A percentile compares a stretch with the other conserved stretches of the same genome.
Evolutionary conservation across 2,888 invertebrate genomes (phyloP).

Genomic region (Lepidochrysops patricia): DNA sequence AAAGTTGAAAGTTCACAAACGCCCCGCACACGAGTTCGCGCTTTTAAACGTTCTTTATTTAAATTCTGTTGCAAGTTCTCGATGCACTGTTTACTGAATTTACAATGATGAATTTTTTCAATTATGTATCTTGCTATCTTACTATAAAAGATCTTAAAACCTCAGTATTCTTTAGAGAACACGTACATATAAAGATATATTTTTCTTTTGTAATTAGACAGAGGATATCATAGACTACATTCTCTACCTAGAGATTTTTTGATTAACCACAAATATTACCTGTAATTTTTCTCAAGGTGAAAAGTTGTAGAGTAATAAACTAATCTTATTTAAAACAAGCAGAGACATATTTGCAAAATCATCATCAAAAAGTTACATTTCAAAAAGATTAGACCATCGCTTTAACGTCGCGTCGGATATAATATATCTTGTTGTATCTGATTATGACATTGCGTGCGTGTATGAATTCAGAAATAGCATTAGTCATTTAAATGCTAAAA

Average conservation of each 20-base stretch:
- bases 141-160: neutral
- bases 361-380: neutral
- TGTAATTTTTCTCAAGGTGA: no score
- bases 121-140: neutral
- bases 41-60: slow-evolving; percentile 70
- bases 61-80: slow-evolving; percentile 74
- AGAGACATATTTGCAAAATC: no score
- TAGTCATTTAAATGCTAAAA: neutral
- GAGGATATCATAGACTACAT: no score
- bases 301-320: no score
- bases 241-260: no score
- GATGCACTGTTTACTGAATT: slow-evolving; percentile 63
- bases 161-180: no score
- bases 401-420: neutral
- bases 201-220: no score
- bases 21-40: slow-evolving; percentile 58
- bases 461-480: neutral
- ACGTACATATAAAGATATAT: no score
- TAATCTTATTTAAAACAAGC: no score
- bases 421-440: neutral
- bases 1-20: slow-evolving; percentile 73
- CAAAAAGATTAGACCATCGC: neutral
- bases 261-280: no score
- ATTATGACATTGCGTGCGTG: slow-evolving; percentile 6
- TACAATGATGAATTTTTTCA: slow-evolving; percentile 43